Conservation (phyloP, 2,888 invertebrate species). For the Ormia ochracea region DNA sequence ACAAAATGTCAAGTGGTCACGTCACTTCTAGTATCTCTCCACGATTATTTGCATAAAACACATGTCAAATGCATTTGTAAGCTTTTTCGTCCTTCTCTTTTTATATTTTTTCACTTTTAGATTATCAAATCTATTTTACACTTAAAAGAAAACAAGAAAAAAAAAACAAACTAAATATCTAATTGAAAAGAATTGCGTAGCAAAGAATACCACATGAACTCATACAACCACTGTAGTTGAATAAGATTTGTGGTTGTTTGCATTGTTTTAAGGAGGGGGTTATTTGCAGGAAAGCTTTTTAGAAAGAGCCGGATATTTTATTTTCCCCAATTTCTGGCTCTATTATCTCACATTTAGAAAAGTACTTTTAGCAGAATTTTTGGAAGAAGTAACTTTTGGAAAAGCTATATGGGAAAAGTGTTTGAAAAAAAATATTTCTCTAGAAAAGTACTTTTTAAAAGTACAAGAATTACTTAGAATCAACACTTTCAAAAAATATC, state of each 20-base stretch:
- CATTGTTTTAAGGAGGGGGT: no score
- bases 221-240: no score
- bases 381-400: background rate
- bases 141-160: background rate
- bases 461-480: no score
- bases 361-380: background rate
- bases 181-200: background rate
- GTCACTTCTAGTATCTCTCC: background rate
- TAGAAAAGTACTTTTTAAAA: background rate
- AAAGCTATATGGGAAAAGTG: background rate
- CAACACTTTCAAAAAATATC: background rate
- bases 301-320: no score
- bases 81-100: slow-evolving; percentile 5
- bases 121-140: background rate
- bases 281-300: background rate
- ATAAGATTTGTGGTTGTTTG: no score
- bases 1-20: background rate
- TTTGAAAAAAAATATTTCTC: background rate
- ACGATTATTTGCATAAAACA: background rate
- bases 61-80: slow-evolving; percentile 33
- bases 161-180: no score
- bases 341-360: no score
- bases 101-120: background rate
- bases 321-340: no score
- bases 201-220: background rate